Evolutionary conservation across 2,888 invertebrate genomes (phyloP).

Genomic region (Eristalis arbustorum): DNA sequence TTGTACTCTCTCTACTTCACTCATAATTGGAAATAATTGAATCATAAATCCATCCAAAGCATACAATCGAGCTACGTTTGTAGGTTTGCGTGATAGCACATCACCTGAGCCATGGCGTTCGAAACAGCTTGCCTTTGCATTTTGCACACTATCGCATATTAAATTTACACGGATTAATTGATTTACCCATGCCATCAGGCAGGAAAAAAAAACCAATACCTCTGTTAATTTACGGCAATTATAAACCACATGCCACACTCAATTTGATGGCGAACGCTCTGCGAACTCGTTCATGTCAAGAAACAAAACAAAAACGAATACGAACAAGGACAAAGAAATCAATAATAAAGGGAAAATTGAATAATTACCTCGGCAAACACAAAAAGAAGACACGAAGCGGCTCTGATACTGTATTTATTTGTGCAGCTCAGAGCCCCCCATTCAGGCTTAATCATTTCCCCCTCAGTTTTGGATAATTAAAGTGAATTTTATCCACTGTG

Average conservation of each 20-base stretch:
- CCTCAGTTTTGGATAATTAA: constrained; percentile 53
- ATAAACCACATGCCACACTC: constrained; percentile 39
- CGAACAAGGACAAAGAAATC: constrained; percentile 43
- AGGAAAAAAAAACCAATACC: background rate
- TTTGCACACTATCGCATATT: constrained; percentile 15
- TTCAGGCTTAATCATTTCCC: constrained; percentile 20
- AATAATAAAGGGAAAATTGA: constrained; percentile 61
- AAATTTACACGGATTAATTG: constrained; percentile 54
- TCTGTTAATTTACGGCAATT: constrained; percentile 38
- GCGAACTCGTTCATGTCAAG: background rate
- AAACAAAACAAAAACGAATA: background rate
- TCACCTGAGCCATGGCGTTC: background rate
- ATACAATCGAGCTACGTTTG: background rate
- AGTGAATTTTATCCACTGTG: constrained; percentile 46
- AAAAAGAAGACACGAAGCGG: constrained; percentile 32
- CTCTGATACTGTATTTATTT: constrained; percentile 54
- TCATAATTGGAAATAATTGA: background rate
- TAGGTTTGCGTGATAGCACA: background rate
- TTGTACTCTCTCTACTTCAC: background rate
- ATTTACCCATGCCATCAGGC: constrained; percentile 37
- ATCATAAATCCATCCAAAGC: background rate
- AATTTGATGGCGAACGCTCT: constrained; percentile 3
- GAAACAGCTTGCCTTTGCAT: background rate
- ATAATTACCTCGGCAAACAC: constrained; percentile 55
- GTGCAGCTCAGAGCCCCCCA: background rate